Conservation (phyloP, 2,888 invertebrate genomes). For the Macaria liturata region DNA sequence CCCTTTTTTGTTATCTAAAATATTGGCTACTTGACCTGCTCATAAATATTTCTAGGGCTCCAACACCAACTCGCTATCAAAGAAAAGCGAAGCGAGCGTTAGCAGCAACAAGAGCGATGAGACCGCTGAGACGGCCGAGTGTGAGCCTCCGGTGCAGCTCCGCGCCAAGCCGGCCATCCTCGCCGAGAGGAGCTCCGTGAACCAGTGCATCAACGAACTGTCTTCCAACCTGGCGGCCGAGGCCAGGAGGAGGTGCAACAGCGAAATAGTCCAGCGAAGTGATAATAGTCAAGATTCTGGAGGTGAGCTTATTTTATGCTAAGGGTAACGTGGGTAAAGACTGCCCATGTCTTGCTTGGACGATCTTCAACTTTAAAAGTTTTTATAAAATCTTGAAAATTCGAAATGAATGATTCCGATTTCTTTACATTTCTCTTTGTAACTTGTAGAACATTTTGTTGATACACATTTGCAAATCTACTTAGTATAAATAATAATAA, state of each 20-base stretch:
- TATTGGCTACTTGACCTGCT: too few relatives aligned
- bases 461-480: too few relatives aligned
- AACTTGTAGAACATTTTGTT: too few relatives aligned
- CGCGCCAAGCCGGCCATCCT: slow-evolving; percentile 63
- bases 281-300: slow-evolving; percentile 66
- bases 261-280: slow-evolving; percentile 75
- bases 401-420: too few relatives aligned
- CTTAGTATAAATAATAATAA: too few relatives aligned
- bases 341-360: too few relatives aligned
- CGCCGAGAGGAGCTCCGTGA: slow-evolving; percentile 77
- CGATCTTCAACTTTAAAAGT: too few relatives aligned
- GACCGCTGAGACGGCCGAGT: slow-evolving; percentile 58
- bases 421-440: too few relatives aligned
- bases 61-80: slow-evolving; percentile 67
- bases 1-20: too few relatives aligned
- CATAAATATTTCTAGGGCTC: slow-evolving; percentile 52
- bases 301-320: too few relatives aligned
- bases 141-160: slow-evolving; percentile 65
- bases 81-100: slow-evolving; percentile 66
- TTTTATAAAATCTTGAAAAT: too few relatives aligned
- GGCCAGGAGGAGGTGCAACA: slow-evolving; percentile 74
- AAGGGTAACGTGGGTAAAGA: too few relatives aligned
- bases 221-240: slow-evolving; percentile 81
- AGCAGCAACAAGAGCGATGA: slow-evolving; percentile 67
- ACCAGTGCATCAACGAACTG: slow-evolving; percentile 89